These are phyloP conservation scores for Caiman crocodilus DNA, from an alignment of 2,797 vertebrate genomes.

Conservation along the genomic window DNA sequence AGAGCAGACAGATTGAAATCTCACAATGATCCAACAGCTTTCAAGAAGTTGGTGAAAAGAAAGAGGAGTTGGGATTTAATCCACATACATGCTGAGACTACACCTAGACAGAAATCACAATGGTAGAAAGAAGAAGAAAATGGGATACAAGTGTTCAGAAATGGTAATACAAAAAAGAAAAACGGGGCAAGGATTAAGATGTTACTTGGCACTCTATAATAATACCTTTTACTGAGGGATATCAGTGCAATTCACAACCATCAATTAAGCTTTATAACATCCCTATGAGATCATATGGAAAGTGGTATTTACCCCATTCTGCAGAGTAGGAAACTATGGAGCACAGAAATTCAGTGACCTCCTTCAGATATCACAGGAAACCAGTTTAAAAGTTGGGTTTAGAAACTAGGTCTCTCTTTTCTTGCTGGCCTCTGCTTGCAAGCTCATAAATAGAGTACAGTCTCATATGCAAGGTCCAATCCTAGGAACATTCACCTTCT, in stretches of 20 bases:
- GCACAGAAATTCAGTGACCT: background rate
- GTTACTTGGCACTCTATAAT: background rate
- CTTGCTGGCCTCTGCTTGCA: background rate
- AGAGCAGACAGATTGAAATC: constrained; percentile 22
- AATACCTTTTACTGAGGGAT: background rate
- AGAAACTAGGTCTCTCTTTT: background rate
- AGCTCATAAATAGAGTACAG: background rate
- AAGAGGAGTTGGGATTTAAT: background rate
- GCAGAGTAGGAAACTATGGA: background rate
- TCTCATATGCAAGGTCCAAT: background rate
- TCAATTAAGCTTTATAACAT: background rate
- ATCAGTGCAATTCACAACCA: background rate
- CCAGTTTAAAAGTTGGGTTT: background rate
- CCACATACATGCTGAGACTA: background rate
- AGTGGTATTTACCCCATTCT: background rate
- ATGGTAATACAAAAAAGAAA: background rate
- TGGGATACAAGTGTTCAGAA: background rate
- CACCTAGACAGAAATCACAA: background rate
- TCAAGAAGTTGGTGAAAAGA: constrained; percentile 9
- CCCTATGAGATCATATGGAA: rapidly evolving
- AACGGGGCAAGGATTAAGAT: background rate
- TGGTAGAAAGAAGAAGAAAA: background rate
- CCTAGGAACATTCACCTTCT: background rate
- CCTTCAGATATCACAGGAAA: background rate
- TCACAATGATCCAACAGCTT: constrained; percentile 32